A percentile compares a stretch with the other conserved stretches of the same genome.
Evolutionary conservation across 2,797 vertebrate genomes (phyloP).

Genomic region (Poeciliopsis infans): DNA sequence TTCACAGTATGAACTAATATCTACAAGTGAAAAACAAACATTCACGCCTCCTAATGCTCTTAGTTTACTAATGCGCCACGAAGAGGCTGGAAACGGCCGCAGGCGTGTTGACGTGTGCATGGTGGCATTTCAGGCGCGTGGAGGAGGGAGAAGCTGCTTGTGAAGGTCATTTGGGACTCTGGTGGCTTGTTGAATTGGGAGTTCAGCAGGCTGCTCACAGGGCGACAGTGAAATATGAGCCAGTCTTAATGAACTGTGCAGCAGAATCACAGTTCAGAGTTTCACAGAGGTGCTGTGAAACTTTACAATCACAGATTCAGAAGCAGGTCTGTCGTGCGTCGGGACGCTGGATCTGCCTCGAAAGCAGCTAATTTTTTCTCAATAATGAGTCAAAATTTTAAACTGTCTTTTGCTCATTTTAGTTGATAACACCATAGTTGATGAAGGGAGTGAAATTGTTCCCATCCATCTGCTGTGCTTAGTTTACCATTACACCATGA

Average conservation of each 20-base stretch:
- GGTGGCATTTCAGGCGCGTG: conserved; percentile 10
- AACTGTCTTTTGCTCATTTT: neutral
- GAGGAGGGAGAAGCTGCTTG: conserved; percentile 28
- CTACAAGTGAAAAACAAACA: neutral
- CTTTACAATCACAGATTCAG: conserved; percentile 18
- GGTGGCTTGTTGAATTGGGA: conserved; percentile 36
- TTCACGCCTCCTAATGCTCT: conserved; percentile 21
- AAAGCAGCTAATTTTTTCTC: neutral
- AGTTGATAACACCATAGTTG: neutral
- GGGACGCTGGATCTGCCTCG: neutral
- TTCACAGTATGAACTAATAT: neutral
- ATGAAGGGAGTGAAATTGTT: neutral
- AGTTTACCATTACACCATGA: too few species aligned
- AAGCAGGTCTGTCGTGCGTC: conserved; percentile 10
- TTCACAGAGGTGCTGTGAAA: conserved; percentile 53
- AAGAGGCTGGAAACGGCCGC: conserved; percentile 7
- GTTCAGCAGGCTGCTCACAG: conserved; percentile 22
- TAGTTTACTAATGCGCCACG: conserved; percentile 11
- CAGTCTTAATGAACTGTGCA: conserved; percentile 54
- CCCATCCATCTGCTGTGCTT: too few species aligned
- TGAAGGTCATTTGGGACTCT: conserved; percentile 53
- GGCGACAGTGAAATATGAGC: conserved; percentile 58
- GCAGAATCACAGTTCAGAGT: conserved; percentile 51
- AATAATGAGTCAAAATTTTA: neutral
- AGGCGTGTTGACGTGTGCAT: conserved; percentile 29